These are phyloP conservation scores for Melanophora roralis DNA, from an alignment of 2,888 invertebrate genomes.

Conservation along the genomic window DNA sequence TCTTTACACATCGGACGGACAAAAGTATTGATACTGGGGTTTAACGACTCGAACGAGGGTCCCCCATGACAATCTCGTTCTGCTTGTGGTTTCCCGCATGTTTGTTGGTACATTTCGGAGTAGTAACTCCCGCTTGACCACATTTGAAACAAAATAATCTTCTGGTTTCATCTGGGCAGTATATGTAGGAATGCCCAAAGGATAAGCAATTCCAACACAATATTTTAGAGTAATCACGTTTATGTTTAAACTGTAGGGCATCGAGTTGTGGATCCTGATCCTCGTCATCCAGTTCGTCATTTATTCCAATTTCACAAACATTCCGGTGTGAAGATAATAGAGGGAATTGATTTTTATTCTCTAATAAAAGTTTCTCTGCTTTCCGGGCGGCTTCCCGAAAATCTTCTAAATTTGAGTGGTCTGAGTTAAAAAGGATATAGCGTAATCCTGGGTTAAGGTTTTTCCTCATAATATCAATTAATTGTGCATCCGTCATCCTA, in stretches of 20 bases:
- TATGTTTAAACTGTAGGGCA: neutral
- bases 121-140: conserved; percentile 13
- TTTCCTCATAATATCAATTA: conserved; percentile 9
- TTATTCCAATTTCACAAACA: neutral
- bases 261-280: conserved; percentile 7
- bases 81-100: conserved; percentile 10
- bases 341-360: conserved; percentile 6
- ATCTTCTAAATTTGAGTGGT: neutral
- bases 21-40: neutral
- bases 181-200: conserved; percentile 37
- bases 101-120: neutral
- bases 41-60: conserved; percentile 3
- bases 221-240: neutral
- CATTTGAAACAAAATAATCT: conserved; percentile 32
- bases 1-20: neutral
- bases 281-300: neutral
- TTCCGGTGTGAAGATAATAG: neutral
- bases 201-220: conserved; percentile 17
- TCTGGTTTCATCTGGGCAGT: conserved; percentile 17
- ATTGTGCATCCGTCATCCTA: neutral
- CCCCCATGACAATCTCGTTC: conserved; percentile 24
- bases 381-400: conserved; percentile 14
- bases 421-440: neutral
- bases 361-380: conserved; percentile 1
- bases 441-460: neutral